phyloP scores from a whole-genome alignment of 2,797 vertebrate genomes.

The Rhadinocentrus ornatus region DNA sequence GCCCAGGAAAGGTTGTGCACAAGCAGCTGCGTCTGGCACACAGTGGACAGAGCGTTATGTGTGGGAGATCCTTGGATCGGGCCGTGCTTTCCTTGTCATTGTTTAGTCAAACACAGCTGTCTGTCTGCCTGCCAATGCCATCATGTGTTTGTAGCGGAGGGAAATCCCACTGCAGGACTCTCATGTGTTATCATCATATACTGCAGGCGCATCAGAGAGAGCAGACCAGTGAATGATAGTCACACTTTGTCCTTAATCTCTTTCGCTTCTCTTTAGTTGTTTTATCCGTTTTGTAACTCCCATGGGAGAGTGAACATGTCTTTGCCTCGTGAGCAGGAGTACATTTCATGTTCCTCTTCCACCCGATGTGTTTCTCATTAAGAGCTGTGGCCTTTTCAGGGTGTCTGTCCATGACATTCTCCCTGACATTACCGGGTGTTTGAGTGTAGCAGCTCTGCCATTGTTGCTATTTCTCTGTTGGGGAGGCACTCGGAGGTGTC shows the following conservation, averaged over 20 bases:
- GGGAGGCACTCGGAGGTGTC: conserved; percentile 37
- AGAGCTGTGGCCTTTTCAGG: conserved; percentile 43
- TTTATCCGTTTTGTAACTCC: conserved; percentile 5
- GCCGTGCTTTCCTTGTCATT: conserved; percentile 59
- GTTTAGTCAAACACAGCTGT: conserved; percentile 77
- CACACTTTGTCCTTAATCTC: conserved; percentile 4
- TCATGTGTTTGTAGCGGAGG: conserved; percentile 76
- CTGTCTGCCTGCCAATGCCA: conserved; percentile 72
- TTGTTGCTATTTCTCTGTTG: conserved; percentile 61
- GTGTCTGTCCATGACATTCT: conserved; percentile 55
- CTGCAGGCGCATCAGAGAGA: not conserved
- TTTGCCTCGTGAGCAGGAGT: conserved; percentile 5
- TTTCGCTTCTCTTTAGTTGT: conserved; percentile 22
- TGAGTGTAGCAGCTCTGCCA: conserved; percentile 35
- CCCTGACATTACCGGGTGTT: conserved; percentile 52
- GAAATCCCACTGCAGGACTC: conserved; percentile 67
- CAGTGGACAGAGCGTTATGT: conserved; percentile 42
- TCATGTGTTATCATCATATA: conserved; percentile 30
- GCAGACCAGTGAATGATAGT: not conserved
- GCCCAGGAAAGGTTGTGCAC: conserved; percentile 26
- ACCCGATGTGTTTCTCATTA: conserved; percentile 27
- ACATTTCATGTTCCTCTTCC: not conserved
- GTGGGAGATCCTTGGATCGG: conserved; percentile 54
- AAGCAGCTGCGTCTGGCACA: conserved; percentile 53
- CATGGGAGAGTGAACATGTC: not conserved